Conservation (phyloP, 2,797 vertebrate species). For the Mormyrus proboscirostris region DNA sequence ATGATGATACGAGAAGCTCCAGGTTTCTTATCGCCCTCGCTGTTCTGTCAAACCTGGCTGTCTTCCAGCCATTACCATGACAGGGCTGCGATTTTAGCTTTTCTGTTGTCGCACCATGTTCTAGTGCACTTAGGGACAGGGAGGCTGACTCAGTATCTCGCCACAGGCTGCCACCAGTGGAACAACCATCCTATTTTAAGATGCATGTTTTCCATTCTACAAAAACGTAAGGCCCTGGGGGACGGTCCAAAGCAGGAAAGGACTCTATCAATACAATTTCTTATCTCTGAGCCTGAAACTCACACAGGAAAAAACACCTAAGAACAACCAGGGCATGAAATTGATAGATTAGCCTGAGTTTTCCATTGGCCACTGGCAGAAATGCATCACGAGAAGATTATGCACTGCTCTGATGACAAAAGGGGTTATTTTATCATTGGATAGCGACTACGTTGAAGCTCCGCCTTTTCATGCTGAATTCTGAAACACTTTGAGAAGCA, state of each 20-base stretch:
- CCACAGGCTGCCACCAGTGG: slow-evolving; percentile 28
- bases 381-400: not conserved
- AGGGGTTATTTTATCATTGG: not conserved
- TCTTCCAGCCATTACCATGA: slow-evolving; percentile 73
- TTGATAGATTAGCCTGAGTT: not conserved
- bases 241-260: slow-evolving; percentile 45
- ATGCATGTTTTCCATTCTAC: slow-evolving; percentile 56
- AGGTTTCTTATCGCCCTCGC: slow-evolving; percentile 49
- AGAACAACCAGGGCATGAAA: not conserved
- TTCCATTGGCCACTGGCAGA: slow-evolving; percentile 1
- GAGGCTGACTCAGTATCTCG: slow-evolving; percentile 41
- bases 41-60: slow-evolving; percentile 63
- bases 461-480: not conserved
- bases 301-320: not conserved
- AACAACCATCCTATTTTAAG: slow-evolving; percentile 60
- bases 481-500: not conserved
- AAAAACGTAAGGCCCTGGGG: slow-evolving; percentile 45
- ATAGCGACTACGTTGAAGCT: not conserved
- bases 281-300: not conserved
- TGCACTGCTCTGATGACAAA: slow-evolving; percentile 1
- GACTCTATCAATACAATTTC: slow-evolving; percentile 14
- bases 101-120: not conserved
- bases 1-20: not conserved
- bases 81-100: slow-evolving; percentile 46
- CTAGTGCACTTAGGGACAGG: not conserved